Conservation (phyloP, 92 coral and sea anemone genomes). For the Epizoanthus fatuus region DNA sequence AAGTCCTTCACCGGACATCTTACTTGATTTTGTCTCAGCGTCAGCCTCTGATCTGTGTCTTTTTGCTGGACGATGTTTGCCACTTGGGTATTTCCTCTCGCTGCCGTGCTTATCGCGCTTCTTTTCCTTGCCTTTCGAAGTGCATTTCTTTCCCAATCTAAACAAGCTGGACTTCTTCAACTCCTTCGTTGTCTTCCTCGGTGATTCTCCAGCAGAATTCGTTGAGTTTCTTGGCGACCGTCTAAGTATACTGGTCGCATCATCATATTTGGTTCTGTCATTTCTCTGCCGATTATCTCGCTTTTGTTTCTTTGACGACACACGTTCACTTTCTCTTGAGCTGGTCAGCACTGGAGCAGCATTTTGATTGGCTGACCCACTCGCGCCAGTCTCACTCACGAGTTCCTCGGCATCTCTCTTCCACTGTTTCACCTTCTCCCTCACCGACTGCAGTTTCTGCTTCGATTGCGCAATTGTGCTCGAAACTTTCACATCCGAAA, state of each 20-base stretch:
- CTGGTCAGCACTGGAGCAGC: background rate
- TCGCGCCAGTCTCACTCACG: background rate
- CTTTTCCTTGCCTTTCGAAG: conserved; percentile 30
- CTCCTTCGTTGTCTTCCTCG: conserved; percentile 71
- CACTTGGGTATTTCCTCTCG: background rate
- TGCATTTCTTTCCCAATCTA: conserved; percentile 36
- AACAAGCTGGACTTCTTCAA: conserved; percentile 71
- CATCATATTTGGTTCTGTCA: background rate
- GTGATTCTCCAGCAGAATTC: background rate
- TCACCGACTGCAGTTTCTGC: conserved; percentile 75
- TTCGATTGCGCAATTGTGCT: conserved; percentile 73
- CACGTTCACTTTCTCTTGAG: background rate
- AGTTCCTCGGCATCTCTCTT: conserved; percentile 43
- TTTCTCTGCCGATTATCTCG: background rate
- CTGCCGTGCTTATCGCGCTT: conserved; percentile 21
- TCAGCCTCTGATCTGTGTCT: background rate
- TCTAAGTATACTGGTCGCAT: background rate
- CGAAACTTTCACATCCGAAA: conserved; percentile 78
- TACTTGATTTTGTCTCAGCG: background rate
- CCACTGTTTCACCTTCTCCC: conserved; percentile 84
- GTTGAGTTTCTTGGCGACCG: conserved; percentile 16
- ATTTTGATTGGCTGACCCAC: background rate
- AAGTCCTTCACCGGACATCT: background rate
- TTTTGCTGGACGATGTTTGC: background rate
- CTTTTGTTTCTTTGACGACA: conserved; percentile 4